Base-by-base conservation (phyloP, 2,888 invertebrate species). In the Pocota personata region DNA sequence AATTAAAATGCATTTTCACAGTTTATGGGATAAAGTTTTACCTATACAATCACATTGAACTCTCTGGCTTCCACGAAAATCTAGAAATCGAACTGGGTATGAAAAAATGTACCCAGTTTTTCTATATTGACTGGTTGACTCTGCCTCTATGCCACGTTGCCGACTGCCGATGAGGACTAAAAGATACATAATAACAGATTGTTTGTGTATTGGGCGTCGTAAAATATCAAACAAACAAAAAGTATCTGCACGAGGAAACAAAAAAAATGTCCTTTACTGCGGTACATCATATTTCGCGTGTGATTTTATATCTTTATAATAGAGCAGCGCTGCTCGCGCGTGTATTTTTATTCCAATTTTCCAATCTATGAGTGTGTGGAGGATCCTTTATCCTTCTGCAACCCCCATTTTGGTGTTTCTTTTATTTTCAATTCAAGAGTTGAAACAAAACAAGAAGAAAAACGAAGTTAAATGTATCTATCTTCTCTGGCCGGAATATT, bases 1-100 rank as follows among this genome's bases (percentile, higher is more conserved):
- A 91, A 91, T 91, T 91, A 91, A 91, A 91, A 91, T 91, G 90
- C 91, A 90, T 91, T 91, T 90, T 91, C 89, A 72, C 89, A 89
- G 88, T 91, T 91, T 91, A 91, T 88, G 91, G 88, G 89, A 89
- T 89, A 89, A 89, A 89, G 89, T 89, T 89, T 90, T 43, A 50
- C 62, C 46, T 57, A 50, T 40, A 52, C 60, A 37, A 2, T 12
- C 37, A 37, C 37, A 37, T 30, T 10, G 14, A 8, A 14, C 46
- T 62, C 37, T 32, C 52, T 35, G 32, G 55, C 40, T 21, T 14
- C 21, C 37, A 48, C 64, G 37, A 50, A 43, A 24, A 55, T 66
- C 82, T 66, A 82, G 72, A 82, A 77, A 77, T 58, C 30, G 35
- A 60, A 52, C 32, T 35, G 21, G 43, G 24, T 24, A 12, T 10